Evolutionary conservation across 2,113 vertebrate species (phyloP), one percentile per base, ranked within the genome.

Genomic region (Morone chrysops): DNA sequence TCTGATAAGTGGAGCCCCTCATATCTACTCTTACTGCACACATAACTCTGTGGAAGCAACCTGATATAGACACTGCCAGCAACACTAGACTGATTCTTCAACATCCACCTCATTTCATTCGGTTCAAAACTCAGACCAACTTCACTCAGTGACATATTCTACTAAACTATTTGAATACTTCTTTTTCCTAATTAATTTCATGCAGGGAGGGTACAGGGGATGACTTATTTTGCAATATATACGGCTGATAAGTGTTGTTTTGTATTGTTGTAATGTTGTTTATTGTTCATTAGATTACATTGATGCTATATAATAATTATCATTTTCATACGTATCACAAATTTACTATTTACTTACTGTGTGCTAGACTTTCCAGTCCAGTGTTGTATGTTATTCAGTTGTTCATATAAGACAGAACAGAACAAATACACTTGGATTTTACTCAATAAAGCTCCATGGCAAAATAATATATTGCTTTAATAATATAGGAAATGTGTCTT

Each of bases 1-100:
- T 61, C 50, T 87, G 82, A 88, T 87, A 71, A 85, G 85, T 43
- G 59, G 66, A 75, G 77, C 70, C 70, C 71, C 75, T 77, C 36
- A 60, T 75, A 86, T 82, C 83, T 86, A 14, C 68, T 68, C 71
- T 62, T 70, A 70, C 63, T 45, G 48, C 82, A 66, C 70, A 74
- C 66, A 53, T 38, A 56, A 45, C 53, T 43, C 36, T 13, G 16
- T 59, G 17, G 54, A 75, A 43, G 73, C 66, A 75, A 59, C 81
- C 12, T 25, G 72, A 41, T 75, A 51, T 71, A 68, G 78, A 74
- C 53, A 59, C 45, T 4, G 61, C 8, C 18, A n/a, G n/a, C 31
- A 36, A 53, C 20, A 11, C 53, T 41, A 59, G 20, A 38, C 56
- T 17, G 61, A 59, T 25, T 51, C 31, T 41, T 14, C 63, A 56